Evolutionary conservation across 2,113 vertebrate genomes (phyloP).

Genomic region (Anolis sagrei): DNA sequence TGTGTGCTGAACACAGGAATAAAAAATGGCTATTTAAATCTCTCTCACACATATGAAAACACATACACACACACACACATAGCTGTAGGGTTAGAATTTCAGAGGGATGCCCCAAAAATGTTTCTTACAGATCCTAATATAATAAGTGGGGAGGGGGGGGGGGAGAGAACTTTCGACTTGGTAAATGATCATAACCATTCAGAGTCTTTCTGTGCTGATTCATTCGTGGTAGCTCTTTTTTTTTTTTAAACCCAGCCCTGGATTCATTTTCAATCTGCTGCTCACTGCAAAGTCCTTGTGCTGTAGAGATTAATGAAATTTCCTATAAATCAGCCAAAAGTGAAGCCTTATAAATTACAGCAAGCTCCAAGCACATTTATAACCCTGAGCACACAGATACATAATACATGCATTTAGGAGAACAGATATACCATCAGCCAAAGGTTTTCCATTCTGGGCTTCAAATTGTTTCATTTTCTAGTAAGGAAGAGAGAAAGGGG

Average conservation of each 20-base stretch:
- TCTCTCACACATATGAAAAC: background rate
- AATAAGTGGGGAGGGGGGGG: slow-evolving; percentile 5
- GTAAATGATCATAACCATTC: slow-evolving; percentile 43
- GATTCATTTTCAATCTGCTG: slow-evolving; percentile 66
- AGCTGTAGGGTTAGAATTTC: slow-evolving; percentile 42
- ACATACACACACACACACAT: slow-evolving; percentile 33
- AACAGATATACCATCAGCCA: slow-evolving; percentile 65
- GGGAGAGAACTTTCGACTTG: slow-evolving; percentile 25
- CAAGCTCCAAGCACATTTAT: slow-evolving; percentile 68
- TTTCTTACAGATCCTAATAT: slow-evolving; percentile 20
- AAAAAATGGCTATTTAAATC: slow-evolving; percentile 47
- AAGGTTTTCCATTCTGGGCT: slow-evolving; percentile 56
- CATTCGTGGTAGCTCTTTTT: slow-evolving; percentile 40
- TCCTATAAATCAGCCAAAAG: slow-evolving; percentile 70
- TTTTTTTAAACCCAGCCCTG: slow-evolving; percentile 7
- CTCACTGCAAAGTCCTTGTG: slow-evolving; percentile 65
- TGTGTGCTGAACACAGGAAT: slow-evolving; percentile 39
- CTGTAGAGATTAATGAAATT: slow-evolving; percentile 73
- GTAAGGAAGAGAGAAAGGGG: slow-evolving; percentile 21
- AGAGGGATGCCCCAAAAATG: slow-evolving; percentile 9
- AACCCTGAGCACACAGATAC: slow-evolving; percentile 56
- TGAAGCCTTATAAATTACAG: slow-evolving; percentile 71
- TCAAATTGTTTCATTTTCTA: slow-evolving; percentile 56
- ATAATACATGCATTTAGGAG: slow-evolving; percentile 55
- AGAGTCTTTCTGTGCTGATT: slow-evolving; percentile 56